Evolutionary conservation across 2,888 invertebrate genomes (phyloP).

Genomic region (Ophion obscuratus): DNA sequence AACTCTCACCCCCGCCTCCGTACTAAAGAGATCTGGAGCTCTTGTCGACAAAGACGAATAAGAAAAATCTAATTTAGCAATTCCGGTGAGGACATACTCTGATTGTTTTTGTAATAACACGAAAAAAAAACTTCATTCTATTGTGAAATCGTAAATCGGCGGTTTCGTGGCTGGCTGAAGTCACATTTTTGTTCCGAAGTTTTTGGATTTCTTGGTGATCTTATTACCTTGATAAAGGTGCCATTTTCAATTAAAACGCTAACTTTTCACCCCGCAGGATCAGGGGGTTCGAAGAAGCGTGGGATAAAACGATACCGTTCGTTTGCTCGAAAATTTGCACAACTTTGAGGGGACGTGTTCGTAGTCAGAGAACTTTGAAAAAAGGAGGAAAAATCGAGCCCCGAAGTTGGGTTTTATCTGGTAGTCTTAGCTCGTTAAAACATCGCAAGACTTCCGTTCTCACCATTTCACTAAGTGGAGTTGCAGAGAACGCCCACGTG

Average conservation of each 20-base stretch:
- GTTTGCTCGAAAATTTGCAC: no score
- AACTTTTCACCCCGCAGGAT: background rate
- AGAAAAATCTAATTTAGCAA: background rate
- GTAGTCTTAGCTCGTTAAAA: conserved; percentile 5
- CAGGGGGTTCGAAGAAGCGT: background rate
- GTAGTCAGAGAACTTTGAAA: background rate
- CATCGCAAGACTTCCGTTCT: conserved; percentile 44
- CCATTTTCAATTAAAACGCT: background rate
- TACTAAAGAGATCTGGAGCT: background rate
- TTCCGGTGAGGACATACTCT: background rate
- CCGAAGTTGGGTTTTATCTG: background rate
- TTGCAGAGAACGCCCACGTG: conserved; percentile 62
- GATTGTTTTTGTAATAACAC: background rate
- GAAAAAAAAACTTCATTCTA: background rate
- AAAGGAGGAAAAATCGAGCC: background rate
- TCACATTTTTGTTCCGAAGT: background rate
- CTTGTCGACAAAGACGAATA: background rate
- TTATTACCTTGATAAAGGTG: background rate
- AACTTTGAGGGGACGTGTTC: background rate
- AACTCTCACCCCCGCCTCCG: background rate
- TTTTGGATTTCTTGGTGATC: background rate
- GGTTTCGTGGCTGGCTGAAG: no score
- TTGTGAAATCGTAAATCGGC: no score
- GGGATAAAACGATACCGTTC: no score
- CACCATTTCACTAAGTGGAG: conserved; percentile 28